Percentiles rank a stretch among this genome's conserved stretches.
Conservation (phyloP, 2,888 invertebrate species). For the Sipha maydis region DNA sequence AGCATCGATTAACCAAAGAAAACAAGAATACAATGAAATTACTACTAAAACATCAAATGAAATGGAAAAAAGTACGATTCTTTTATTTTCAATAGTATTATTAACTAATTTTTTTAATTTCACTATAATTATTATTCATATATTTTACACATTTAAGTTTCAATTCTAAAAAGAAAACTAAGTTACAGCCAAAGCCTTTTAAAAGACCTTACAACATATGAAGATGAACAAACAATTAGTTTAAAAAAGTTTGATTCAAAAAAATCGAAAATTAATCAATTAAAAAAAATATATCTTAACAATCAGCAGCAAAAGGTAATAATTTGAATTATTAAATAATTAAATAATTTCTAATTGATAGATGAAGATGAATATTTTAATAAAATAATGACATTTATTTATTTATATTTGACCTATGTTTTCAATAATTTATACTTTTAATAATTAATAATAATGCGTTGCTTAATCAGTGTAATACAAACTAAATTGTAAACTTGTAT, state of each 20-base stretch:
- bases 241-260: slow-evolving; percentile 74
- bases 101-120: no score
- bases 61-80: slow-evolving; percentile 37
- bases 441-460: no score
- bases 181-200: slow-evolving; percentile 72
- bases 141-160: slow-evolving; percentile 67
- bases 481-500: no score
- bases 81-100: slow-evolving; percentile 15
- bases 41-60: not conserved
- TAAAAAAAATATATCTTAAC: slow-evolving; percentile 71
- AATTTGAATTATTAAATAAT: no score
- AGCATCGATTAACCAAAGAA: slow-evolving; percentile 12
- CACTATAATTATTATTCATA: not conserved
- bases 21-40: slow-evolving; percentile 44
- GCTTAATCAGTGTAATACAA: no score
- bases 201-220: slow-evolving; percentile 74
- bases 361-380: no score
- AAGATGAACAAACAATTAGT: slow-evolving; percentile 74
- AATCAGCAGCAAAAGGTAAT: slow-evolving; percentile 69
- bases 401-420: no score
- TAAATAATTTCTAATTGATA: no score
- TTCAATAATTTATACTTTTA: no score
- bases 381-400: no score
- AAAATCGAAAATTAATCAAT: slow-evolving; percentile 74
- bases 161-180: slow-evolving; percentile 72